phyloP scores from a whole-genome alignment of 2,888 invertebrate genomes.

The Zelleria hepariella region DNA sequence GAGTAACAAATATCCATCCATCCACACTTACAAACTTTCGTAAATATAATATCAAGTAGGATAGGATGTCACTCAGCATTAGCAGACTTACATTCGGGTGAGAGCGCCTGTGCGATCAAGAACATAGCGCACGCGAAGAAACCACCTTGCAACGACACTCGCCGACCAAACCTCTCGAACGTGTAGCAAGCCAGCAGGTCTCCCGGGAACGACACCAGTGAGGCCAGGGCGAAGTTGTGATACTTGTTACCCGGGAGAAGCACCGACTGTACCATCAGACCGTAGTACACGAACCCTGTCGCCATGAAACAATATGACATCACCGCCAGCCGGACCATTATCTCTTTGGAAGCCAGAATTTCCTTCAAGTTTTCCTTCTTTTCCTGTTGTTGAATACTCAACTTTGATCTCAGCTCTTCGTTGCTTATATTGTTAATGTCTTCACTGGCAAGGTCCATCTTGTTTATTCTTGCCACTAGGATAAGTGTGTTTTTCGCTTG shows the following conservation, averaged over 20 bases:
- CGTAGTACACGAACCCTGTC: conserved; percentile 51
- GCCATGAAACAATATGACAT: conserved; percentile 45
- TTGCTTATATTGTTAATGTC: conserved; percentile 36
- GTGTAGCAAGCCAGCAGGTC: conserved; percentile 41
- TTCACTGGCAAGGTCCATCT: conserved; percentile 27
- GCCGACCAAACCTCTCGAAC: conserved; percentile 44
- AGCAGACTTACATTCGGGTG: conserved; percentile 39
- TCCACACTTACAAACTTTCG: too few species aligned
- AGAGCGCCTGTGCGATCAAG: conserved; percentile 37
- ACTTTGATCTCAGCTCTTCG: conserved; percentile 33
- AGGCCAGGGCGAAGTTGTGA: conserved; percentile 42
- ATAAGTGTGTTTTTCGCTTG: conserved; percentile 40
- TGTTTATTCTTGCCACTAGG: conserved; percentile 34
- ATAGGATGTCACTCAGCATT: neutral
- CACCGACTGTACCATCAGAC: conserved; percentile 41
- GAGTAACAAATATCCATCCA: too few species aligned
- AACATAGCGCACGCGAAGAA: conserved; percentile 37
- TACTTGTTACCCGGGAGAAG: conserved; percentile 52
- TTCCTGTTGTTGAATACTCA: conserved; percentile 38
- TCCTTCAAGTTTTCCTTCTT: conserved; percentile 39
- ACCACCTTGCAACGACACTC: conserved; percentile 38
- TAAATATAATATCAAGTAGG: too few species aligned
- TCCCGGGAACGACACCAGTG: conserved; percentile 48
- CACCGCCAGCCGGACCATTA: conserved; percentile 40
- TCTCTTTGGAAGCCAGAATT: conserved; percentile 43